Evolutionary conservation across 2,797 vertebrate genomes (phyloP).

Genomic region (Squalus acanthias): DNA sequence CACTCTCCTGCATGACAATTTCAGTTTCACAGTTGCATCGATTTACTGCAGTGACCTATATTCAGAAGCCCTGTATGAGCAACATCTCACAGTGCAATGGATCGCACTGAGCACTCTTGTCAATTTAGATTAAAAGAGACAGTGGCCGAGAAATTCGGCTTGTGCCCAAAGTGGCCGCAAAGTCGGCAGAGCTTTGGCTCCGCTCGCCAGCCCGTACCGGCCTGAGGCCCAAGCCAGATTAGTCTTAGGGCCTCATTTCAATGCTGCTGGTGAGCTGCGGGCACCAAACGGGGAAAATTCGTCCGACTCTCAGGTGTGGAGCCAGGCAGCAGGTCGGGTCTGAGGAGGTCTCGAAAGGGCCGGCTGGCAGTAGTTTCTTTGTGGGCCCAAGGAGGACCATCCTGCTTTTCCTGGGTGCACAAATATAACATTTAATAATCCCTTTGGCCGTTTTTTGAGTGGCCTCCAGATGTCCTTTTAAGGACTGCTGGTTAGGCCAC

Average conservation of each 20-base stretch:
- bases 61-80: neutral
- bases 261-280: neutral
- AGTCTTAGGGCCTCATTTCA: neutral
- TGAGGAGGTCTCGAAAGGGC: neutral
- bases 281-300: neutral
- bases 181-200: neutral
- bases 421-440: neutral
- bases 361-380: too few relatives aligned
- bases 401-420: neutral
- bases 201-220: neutral
- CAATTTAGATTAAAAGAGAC: neutral
- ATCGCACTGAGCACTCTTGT: neutral
- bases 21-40: neutral
- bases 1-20: neutral
- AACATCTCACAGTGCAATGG: neutral
- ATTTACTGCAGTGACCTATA: slow-evolving; percentile 9
- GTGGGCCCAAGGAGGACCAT: neutral
- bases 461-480: neutral
- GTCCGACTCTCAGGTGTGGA: neutral
- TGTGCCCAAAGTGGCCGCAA: neutral
- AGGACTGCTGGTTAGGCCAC: neutral
- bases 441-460: neutral
- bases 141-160: neutral
- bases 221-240: neutral
- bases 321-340: neutral